Conservation (phyloP, 92 coral and sea anemone species). For the Nematostella vectensis region DNA sequence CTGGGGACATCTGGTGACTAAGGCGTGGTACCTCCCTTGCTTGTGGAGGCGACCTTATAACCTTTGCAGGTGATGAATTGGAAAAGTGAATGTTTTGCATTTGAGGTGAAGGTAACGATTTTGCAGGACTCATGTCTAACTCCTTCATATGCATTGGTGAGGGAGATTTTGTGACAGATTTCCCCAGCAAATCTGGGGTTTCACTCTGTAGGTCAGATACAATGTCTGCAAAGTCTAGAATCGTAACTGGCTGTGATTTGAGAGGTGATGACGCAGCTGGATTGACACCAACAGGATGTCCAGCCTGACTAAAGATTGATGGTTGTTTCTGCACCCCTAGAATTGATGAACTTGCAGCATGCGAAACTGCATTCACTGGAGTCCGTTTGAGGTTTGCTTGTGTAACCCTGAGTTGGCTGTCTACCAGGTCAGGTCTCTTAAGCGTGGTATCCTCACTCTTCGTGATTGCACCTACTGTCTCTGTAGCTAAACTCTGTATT, state of each 20-base stretch:
- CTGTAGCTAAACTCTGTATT: constrained; percentile 9
- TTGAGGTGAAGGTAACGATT: constrained; percentile 20
- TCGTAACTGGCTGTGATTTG: constrained; percentile 50
- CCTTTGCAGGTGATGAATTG: constrained; percentile 11
- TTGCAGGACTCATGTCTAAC: not conserved
- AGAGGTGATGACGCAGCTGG: constrained; percentile 19
- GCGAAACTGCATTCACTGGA: constrained; percentile 1
- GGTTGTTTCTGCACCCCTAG: constrained; percentile 3
- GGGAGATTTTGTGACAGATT: constrained; percentile 36
- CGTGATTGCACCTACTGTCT: constrained; percentile 49
- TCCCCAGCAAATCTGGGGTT: constrained; percentile 16
- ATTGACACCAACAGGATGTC: constrained; percentile 1
- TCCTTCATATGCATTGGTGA: constrained; percentile 35
- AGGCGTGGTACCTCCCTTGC: constrained; percentile 1
- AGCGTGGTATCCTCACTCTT: constrained; percentile 59
- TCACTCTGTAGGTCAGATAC: constrained; percentile 35
- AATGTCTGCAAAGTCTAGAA: constrained; percentile 80
- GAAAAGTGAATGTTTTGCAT: constrained; percentile 2
- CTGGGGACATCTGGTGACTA: not conserved
- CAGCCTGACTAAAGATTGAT: not conserved
- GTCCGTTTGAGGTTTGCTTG: not conserved
- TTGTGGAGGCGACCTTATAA: constrained; percentile 21
- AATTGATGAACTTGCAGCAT: not conserved
- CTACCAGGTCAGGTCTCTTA: constrained; percentile 32
- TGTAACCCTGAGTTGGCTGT: not conserved